Evolutionary conservation across 2,113 vertebrate genomes (phyloP).

Genomic region (Ardeotis arabs): DNA sequence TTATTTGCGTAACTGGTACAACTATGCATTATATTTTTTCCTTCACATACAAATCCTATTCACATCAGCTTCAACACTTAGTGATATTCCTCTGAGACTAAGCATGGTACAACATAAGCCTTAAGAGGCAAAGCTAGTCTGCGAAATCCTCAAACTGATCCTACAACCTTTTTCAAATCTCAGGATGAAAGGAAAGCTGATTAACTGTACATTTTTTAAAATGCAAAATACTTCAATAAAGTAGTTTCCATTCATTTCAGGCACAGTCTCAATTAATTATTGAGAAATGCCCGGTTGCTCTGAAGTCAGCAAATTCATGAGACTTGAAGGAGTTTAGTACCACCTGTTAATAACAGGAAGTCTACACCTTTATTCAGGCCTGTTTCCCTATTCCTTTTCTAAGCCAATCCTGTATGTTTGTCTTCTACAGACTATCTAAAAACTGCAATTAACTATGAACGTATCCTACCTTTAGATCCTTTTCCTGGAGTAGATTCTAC

Average conservation of each 20-base stretch:
- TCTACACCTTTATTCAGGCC: background rate
- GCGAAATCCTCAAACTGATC: background rate
- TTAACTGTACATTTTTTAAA: background rate
- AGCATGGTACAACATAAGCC: background rate
- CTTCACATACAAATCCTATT: background rate
- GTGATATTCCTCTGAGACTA: background rate
- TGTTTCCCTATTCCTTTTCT: background rate
- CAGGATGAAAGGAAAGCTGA: background rate
- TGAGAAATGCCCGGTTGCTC: background rate
- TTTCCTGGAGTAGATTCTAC: constrained; percentile 89
- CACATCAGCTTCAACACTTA: background rate
- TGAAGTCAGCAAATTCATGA: background rate
- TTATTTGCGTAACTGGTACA: background rate
- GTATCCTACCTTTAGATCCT: constrained; percentile 88
- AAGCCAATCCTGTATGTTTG: background rate
- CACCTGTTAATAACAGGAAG: background rate
- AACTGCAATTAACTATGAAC: background rate
- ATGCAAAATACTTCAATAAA: background rate
- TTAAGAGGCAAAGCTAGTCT: background rate
- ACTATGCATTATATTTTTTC: background rate
- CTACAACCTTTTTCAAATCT: background rate
- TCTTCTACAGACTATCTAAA: background rate
- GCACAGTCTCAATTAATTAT: background rate
- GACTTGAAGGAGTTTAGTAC: background rate
- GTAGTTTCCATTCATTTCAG: background rate